Conservation (phyloP, 1,140 invertebrate genomes). For the Drosophila persimilis region DNA sequence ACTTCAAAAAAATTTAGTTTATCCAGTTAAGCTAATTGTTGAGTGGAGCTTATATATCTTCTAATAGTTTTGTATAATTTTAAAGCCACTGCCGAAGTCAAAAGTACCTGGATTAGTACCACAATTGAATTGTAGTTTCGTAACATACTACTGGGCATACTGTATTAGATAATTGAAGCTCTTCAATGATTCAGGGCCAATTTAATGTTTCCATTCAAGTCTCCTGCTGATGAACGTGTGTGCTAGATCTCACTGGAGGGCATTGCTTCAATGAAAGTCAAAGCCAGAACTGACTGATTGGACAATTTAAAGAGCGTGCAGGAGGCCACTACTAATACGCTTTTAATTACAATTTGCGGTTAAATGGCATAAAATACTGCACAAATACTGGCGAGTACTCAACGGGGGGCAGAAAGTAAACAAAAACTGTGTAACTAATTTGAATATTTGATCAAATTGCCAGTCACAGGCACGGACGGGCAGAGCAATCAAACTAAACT, state of each 20-base stretch:
- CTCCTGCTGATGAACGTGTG: neutral
- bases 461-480: slow-evolving; percentile 1
- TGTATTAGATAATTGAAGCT: too few relatives aligned
- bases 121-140: too few relatives aligned
- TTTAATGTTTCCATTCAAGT: neutral
- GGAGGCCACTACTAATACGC: slow-evolving; percentile 45
- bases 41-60: too few relatives aligned
- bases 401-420: slow-evolving; percentile 18
- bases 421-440: slow-evolving; percentile 47
- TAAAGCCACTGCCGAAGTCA: too few relatives aligned
- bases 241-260: too few relatives aligned
- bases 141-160: too few relatives aligned
- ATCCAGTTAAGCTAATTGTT: too few relatives aligned
- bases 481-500: slow-evolving; percentile 57
- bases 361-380: slow-evolving; percentile 35
- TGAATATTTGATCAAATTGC: slow-evolving; percentile 52
- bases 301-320: slow-evolving; percentile 17
- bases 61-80: too few relatives aligned
- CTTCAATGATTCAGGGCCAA: neutral
- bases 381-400: slow-evolving; percentile 16
- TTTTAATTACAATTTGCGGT: slow-evolving; percentile 68
- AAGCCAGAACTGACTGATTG: slow-evolving; percentile 34
- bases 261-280: slow-evolving; percentile 6
- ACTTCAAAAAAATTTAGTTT: too few relatives aligned
- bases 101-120: too few relatives aligned